Evolutionary conservation across 2,113 vertebrate species (phyloP), one percentile per base, ranked within the genome.

Genomic region (Planiliza haematocheilus): DNA sequence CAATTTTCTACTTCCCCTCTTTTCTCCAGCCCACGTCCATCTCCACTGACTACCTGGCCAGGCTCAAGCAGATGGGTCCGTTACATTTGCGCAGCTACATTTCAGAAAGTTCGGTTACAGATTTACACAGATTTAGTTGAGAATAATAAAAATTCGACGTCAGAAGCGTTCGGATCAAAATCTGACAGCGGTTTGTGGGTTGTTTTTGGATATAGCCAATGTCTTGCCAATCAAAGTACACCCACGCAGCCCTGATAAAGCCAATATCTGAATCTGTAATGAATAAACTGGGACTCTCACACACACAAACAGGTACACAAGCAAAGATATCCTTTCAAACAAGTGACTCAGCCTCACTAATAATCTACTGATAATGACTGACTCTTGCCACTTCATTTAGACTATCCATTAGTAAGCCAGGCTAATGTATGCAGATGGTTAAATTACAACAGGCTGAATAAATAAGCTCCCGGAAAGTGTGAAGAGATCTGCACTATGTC

Each of bases 141-240:
- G 24, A 30, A 3, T 30, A 30, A 30, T 30, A 2, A 30, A 30
- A 30, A n/a, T n/a, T n/a, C n/a, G n/a, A n/a, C n/a, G n/a, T n/a
- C n/a, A n/a, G n/a, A n/a, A n/a, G n/a, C n/a, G n/a, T n/a, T n/a
- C n/a, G n/a, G n/a, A n/a, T n/a, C n/a, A n/a, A n/a, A n/a, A n/a
- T n/a, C n/a, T n/a, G n/a, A n/a, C n/a, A n/a, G n/a, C n/a, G n/a
- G n/a, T 36, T 14, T 66, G 63, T 24, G 49, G 36, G 66, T 14
- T 18, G 50, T 37, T 68, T 37, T n/a, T 21, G 34, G 11, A 42
- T 36, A 16, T 16, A 64, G 30, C n/a, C 41, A 76, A n/a, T 10
- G 43, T 16, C 9, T 6, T 63, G 50, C 49, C 51, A 57, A 57
- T 77, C 20, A 58, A 70, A 70, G 17, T 46, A 21, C 37, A 73